These are phyloP conservation scores for Semibalanus balanoides DNA, from an alignment of 1,140 invertebrate species.

Conservation along the genomic window DNA sequence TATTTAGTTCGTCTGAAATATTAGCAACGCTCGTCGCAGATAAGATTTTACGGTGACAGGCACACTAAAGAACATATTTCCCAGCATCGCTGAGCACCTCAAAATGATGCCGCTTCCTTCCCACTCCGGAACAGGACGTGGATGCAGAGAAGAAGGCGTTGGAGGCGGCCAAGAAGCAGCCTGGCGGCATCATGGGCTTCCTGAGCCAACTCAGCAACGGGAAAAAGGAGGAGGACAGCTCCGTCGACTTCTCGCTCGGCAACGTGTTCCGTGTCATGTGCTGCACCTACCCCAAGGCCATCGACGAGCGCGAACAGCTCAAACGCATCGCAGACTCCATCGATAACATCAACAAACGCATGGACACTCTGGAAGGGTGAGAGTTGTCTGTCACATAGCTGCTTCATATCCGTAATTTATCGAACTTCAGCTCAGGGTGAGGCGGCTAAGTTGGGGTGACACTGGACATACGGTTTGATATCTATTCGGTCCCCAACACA, in stretches of 20 bases:
- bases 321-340: constrained; percentile 69
- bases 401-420: too few species aligned
- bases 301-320: constrained; percentile 70
- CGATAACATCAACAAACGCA: constrained; percentile 56
- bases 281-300: constrained; percentile 72
- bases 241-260: constrained; percentile 73
- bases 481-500: too few species aligned
- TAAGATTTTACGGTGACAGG: too few species aligned
- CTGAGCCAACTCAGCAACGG: constrained; percentile 32
- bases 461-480: too few species aligned
- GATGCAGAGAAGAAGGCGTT: constrained; percentile 65
- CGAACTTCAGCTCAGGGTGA: too few species aligned
- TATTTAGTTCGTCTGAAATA: too few species aligned
- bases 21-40: too few species aligned
- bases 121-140: constrained; percentile 48
- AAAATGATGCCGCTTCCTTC: too few species aligned
- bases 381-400: too few species aligned
- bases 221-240: constrained; percentile 63
- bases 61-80: too few species aligned
- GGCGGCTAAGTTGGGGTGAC: too few species aligned
- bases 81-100: too few species aligned
- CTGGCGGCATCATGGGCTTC: constrained; percentile 48
- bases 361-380: constrained; percentile 66
- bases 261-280: constrained; percentile 78
- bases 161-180: constrained; percentile 70